These are phyloP conservation scores for Mimas tiliae DNA, from an alignment of 2,888 invertebrate genomes.

Conservation along the genomic window DNA sequence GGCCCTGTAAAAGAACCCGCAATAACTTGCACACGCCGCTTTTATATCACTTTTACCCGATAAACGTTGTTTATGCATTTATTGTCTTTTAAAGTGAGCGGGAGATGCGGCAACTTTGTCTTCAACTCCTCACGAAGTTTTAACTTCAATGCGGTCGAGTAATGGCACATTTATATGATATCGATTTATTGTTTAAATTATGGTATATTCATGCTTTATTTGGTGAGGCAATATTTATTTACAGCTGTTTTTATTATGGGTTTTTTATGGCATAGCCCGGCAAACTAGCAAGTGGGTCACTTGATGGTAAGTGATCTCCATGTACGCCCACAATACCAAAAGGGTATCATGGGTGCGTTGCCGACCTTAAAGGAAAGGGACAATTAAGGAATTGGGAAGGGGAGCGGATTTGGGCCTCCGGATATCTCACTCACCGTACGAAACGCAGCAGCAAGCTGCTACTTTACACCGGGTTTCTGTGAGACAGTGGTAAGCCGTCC, in stretches of 20 bases:
- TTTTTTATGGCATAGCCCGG: too few species aligned
- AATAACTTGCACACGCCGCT: neutral
- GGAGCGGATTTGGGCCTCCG: too few species aligned
- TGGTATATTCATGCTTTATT: neutral
- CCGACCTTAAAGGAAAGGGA: too few species aligned
- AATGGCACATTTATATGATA: neutral
- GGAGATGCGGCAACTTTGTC: constrained; percentile 1
- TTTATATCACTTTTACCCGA: constrained; percentile 26
- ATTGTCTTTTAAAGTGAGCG: constrained; percentile 26
- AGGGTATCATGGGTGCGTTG: too few species aligned
- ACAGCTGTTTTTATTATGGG: neutral
- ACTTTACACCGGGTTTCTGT: too few species aligned
- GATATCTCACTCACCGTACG: too few species aligned
- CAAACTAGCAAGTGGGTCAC: too few species aligned
- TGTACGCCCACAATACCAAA: too few species aligned
- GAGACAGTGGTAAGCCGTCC: too few species aligned
- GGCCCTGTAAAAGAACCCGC: constrained; percentile 5
- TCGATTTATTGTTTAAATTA: neutral
- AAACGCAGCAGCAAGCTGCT: too few species aligned
- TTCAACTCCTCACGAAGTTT: neutral
- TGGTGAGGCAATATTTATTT: neutral
- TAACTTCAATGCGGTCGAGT: neutral
- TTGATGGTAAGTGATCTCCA: too few species aligned
- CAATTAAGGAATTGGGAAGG: too few species aligned
- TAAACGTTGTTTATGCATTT: constrained; percentile 27